A percentile compares a stretch with the other conserved stretches of the same genome.
Evolutionary conservation across 2,888 invertebrate species (phyloP).

Genomic region (Exocentrus adspersus): DNA sequence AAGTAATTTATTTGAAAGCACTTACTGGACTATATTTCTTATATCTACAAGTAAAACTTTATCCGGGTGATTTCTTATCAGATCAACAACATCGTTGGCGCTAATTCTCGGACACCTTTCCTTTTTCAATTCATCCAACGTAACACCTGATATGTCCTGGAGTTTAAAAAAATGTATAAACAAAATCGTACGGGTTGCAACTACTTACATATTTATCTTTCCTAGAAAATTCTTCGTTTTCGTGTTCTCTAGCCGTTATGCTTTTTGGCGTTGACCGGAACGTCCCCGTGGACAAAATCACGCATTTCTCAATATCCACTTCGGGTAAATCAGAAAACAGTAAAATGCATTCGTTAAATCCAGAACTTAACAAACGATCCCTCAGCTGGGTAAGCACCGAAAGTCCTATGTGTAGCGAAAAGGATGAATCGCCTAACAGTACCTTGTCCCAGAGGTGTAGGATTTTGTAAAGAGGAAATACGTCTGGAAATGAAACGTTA

Average conservation of each 20-base stretch:
- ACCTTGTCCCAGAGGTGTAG: conserved; percentile 98
- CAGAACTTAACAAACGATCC: conserved; percentile 84
- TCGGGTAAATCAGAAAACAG: conserved; percentile 99
- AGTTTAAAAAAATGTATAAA: conserved; percentile 23
- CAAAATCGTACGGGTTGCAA: not conserved
- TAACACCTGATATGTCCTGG: conserved; percentile 77
- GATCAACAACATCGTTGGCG: conserved; percentile 81
- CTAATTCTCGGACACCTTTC: conserved; percentile 88
- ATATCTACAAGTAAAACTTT: conserved; percentile 76
- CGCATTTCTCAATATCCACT: conserved; percentile 94
- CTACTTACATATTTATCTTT: conserved; percentile 50
- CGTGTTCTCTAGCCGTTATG: conserved; percentile 86
- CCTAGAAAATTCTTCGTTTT: conserved; percentile 57
- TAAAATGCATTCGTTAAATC: conserved; percentile 98
- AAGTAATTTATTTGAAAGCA: conserved; percentile 27
- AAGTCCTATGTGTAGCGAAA: conserved; percentile 94
- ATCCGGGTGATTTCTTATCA: conserved; percentile 71
- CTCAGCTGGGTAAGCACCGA: conserved; percentile 90
- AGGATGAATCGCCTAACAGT: conserved; percentile 90
- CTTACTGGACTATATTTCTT: conserved; percentile 72
- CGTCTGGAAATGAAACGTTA: conserved; percentile 89
- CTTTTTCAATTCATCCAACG: conserved; percentile 74
- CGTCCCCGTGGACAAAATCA: conserved; percentile 86
- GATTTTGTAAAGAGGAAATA: conserved; percentile 97
- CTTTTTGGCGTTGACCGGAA: conserved; percentile 88